Conservation (phyloP, 2,888 invertebrate genomes). For the Synergus gifuensis region DNA sequence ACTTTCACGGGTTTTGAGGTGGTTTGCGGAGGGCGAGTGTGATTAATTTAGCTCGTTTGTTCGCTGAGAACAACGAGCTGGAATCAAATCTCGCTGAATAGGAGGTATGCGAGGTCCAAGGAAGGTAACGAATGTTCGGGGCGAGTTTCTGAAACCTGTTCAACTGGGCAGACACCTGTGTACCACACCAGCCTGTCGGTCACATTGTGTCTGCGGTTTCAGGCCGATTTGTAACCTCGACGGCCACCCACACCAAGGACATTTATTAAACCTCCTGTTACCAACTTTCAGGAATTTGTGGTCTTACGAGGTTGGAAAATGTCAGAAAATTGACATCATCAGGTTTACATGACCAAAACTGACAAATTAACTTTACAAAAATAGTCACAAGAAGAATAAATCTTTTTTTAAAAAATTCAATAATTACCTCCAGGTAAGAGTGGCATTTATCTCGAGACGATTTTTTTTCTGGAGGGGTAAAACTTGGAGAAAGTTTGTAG, state of each 20-base stretch:
- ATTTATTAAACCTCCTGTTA: conserved; percentile 68
- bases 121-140: conserved; percentile 65
- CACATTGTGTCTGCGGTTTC: conserved; percentile 74
- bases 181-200: conserved; percentile 65
- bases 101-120: conserved; percentile 42
- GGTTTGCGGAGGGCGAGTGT: conserved; percentile 48
- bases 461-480: conserved; percentile 18
- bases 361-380: background rate
- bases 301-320: conserved; percentile 40
- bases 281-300: conserved; percentile 51
- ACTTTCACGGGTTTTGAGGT: conserved; percentile 46
- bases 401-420: conserved; percentile 3
- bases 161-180: conserved; percentile 46
- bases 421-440: conserved; percentile 4
- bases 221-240: conserved; percentile 72
- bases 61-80: conserved; percentile 62
- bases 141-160: conserved; percentile 56
- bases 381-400: background rate
- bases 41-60: conserved; percentile 75
- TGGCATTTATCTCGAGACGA: conserved; percentile 16
- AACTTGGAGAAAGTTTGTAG: conserved; percentile 9
- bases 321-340: conserved; percentile 20
- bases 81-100: conserved; percentile 69
- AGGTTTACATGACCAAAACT: background rate
- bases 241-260: conserved; percentile 66